Evolutionary conservation across 2,797 vertebrate genomes (phyloP).

Genomic region (Lepilemur ruficaudatus): DNA sequence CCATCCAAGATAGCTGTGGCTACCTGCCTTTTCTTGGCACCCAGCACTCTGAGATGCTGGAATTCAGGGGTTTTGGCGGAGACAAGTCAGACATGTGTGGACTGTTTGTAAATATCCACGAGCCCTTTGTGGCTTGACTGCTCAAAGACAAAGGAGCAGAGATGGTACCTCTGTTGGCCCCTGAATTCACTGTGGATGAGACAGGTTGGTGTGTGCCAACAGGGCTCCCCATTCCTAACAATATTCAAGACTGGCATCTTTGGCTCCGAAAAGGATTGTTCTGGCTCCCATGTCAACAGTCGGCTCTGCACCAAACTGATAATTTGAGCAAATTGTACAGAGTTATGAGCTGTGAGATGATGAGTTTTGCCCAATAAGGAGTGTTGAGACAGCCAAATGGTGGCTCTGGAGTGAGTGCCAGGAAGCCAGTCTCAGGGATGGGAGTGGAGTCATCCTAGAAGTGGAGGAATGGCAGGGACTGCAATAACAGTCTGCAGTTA

Average conservation of each 20-base stretch:
- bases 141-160: not conserved
- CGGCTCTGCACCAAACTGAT: slow-evolving; percentile 9
- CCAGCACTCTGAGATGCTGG: not conserved
- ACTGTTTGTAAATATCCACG: not conserved
- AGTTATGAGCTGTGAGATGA: not conserved
- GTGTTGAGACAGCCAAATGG: not conserved
- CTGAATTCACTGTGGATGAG: not conserved
- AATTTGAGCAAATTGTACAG: slow-evolving; percentile 14
- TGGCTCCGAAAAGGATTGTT: not conserved
- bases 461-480: not conserved
- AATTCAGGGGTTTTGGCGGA: not conserved
- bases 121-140: not conserved
- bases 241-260: slow-evolving; percentile 18
- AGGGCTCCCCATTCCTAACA: not conserved
- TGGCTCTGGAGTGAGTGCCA: not conserved
- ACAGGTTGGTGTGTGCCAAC: not conserved
- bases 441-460: not conserved
- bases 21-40: not conserved
- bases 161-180: not conserved
- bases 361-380: not conserved
- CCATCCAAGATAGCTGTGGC: not conserved
- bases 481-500: not conserved
- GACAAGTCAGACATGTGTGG: not conserved
- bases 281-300: not conserved
- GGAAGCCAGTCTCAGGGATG: not conserved